Base-by-base conservation (phyloP, 1,140 invertebrate genomes). In the Zaprionus inermis region DNA sequence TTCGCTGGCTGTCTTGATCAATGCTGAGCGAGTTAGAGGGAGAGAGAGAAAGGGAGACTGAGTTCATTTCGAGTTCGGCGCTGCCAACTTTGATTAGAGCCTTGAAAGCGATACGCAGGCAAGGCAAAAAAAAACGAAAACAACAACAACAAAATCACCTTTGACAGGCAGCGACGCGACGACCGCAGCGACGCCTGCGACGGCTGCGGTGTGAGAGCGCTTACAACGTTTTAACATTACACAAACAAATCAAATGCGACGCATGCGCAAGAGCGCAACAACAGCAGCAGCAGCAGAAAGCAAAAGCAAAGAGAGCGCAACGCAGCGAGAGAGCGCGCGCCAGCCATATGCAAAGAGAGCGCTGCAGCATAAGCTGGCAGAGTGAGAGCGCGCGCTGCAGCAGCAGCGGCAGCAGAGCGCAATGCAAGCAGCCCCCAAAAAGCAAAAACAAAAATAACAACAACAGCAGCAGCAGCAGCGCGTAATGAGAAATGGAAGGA, bases 201-300 rank as follows among this genome's bases (percentile, higher is more conserved):
- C 55, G 58, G 49, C 74, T 72, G 78, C 64, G 38, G 51, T 38
- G 38, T 68, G 71, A 68, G 34, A 56, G 79, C 1, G 79, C 69
- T 88, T 76, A 85, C 79, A 85, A 59, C 60, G 72, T 71, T 86
- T 76, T 79, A 71, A 79, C 79, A 76, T 83, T 79, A 88, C 82
- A 88, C 68, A 88, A 88, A 86, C 83, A 86, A 86, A 83, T 79
- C 82, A 83, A 83, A 88, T 88, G 84, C 76, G 79, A 60, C 83
- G 79, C 79, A 70, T 52, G 82, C 83, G 81, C 82, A 73, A 58
- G 61, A 68, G 52, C 30, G 59, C 22, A 54, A 16, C 65, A 28
- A 5, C 24, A 28, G 24, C 24, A 28, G 22, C 22, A 24, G 22
- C 22, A 24, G 22, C 22, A 24, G 24, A 20, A 16, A 34, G 32